Conservation (phyloP, 1,140 invertebrate genomes). For the Paralvinella palmiformis region DNA sequence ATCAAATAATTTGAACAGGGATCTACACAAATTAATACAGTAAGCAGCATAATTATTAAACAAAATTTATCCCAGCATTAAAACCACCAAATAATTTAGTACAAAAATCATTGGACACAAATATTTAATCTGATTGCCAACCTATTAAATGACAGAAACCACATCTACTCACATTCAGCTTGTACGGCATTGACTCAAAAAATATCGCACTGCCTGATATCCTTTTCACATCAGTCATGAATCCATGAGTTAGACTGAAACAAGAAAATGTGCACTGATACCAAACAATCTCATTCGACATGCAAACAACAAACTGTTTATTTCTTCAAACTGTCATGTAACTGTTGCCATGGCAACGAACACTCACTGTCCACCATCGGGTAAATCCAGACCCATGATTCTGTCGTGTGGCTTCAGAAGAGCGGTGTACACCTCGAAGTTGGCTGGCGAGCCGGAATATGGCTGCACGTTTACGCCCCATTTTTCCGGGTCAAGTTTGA, state of each 20-base stretch:
- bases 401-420: slow-evolving; percentile 76
- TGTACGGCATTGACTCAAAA: slow-evolving; percentile 98
- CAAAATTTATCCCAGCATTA: background rate
- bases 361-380: slow-evolving; percentile 82
- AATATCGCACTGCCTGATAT: slow-evolving; percentile 96
- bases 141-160: background rate
- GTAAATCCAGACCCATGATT: slow-evolving; percentile 90
- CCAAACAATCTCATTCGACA: background rate
- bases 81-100: background rate
- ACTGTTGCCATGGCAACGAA: background rate
- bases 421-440: slow-evolving; percentile 75
- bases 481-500: slow-evolving; percentile 68
- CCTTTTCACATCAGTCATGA: slow-evolving; percentile 82
- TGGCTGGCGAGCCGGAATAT: slow-evolving; percentile 94
- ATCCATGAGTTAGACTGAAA: slow-evolving; percentile 71
- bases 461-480: slow-evolving; percentile 99
- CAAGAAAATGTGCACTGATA: background rate
- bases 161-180: slow-evolving; percentile 55
- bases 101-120: background rate
- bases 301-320: background rate
- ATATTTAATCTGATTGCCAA: background rate
- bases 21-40: background rate
- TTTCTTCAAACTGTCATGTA: background rate
- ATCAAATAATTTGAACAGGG: background rate
- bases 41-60: background rate